Conservation (phyloP, 1,140 invertebrate species). For the Diachasma alloeum region DNA sequence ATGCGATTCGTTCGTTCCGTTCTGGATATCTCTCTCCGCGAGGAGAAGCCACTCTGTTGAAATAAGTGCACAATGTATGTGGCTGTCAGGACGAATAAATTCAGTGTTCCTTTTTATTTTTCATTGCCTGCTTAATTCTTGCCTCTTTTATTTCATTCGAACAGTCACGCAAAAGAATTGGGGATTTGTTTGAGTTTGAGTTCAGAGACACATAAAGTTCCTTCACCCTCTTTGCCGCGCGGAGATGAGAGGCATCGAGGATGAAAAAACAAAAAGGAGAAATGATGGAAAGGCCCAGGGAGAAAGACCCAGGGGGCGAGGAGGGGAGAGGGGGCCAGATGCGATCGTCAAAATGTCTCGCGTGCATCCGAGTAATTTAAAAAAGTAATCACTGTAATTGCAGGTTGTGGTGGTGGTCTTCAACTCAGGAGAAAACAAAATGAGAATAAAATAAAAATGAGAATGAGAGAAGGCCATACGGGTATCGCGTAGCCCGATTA, state of each 20-base stretch:
- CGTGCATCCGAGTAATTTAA: conserved; percentile 25
- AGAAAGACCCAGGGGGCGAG: background rate
- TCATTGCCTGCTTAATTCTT: background rate
- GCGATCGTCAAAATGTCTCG: conserved; percentile 25
- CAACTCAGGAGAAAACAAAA: conserved; percentile 6
- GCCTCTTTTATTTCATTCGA: background rate
- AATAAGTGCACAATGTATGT: conserved; percentile 1
- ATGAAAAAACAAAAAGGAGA: background rate
- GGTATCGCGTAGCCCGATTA: conserved; percentile 9
- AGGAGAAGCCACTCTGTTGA: background rate
- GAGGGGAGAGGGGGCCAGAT: conserved; percentile 8
- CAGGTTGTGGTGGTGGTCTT: conserved; percentile 3
- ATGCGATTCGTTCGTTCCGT: conserved; percentile 6
- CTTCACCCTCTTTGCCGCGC: background rate
- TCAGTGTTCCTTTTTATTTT: background rate
- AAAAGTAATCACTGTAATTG: conserved; percentile 31
- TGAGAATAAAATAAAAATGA: conserved; percentile 6
- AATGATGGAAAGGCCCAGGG: background rate
- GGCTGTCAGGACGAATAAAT: background rate
- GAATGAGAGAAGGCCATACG: background rate
- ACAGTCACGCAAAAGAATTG: background rate
- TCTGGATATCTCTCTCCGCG: background rate
- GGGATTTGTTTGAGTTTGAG: background rate
- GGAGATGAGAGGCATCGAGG: background rate
- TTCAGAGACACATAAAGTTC: conserved; percentile 11